Evolutionary conservation across 1,140 invertebrate species (phyloP).

Genomic region (Drosophila mayri): DNA sequence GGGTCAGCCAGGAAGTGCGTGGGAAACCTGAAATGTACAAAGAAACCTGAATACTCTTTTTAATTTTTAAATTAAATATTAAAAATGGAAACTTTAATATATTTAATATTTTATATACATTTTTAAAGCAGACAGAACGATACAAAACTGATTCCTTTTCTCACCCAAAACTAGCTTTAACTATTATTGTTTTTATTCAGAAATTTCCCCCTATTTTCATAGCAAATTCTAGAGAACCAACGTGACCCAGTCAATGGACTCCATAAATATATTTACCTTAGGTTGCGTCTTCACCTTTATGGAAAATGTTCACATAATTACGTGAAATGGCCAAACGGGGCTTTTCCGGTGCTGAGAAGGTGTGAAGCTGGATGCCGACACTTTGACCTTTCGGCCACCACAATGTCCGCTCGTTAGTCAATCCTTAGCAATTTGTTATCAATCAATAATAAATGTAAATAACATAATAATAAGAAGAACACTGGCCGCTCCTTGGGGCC

Average conservation of each 20-base stretch:
- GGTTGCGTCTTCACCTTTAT: neutral
- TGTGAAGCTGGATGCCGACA: conserved; percentile 40
- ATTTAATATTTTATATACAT: too few relatives aligned
- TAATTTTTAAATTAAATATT: neutral
- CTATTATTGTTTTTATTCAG: neutral
- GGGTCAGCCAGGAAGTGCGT: conserved; percentile 25
- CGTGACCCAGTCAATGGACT: conserved; percentile 2
- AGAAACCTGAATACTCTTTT: conserved; percentile 12
- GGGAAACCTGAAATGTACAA: too few relatives aligned
- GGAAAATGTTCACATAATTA: conserved; percentile 58
- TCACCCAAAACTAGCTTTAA: neutral
- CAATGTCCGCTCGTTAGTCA: conserved; percentile 79
- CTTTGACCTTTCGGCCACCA: conserved; percentile 77
- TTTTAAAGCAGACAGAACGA: too few relatives aligned
- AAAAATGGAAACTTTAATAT: too few relatives aligned
- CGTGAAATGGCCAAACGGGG: conserved; percentile 19
- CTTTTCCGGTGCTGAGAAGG: conserved; percentile 10
- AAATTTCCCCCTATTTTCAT: neutral
- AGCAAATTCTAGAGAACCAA: neutral
- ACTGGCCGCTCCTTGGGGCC: conserved; percentile 20
- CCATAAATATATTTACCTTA: conserved; percentile 10
- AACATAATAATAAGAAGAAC: conserved; percentile 66
- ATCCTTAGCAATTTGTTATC: conserved; percentile 73
- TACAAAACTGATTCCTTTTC: neutral
- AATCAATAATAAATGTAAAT: conserved; percentile 84